A percentile compares a stretch with the other conserved stretches of the same genome.
phyloP scores from a whole-genome alignment of 2,797 vertebrate genomes.

The Furcifer pardalis region DNA sequence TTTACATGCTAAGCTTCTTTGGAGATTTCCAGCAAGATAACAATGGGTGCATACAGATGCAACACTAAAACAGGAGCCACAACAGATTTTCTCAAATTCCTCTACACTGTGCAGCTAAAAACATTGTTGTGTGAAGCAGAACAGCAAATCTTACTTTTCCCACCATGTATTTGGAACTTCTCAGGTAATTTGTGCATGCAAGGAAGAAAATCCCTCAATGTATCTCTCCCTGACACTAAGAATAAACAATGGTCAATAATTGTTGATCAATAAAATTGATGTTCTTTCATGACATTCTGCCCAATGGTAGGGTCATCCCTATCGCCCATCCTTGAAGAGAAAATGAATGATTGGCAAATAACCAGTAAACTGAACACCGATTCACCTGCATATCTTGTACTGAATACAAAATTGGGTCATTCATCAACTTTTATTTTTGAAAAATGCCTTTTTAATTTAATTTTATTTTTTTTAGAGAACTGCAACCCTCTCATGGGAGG shows the following conservation, averaged over 20 bases:
- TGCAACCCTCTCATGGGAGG: neutral
- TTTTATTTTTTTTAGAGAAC: neutral
- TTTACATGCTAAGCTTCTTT: constrained; percentile 39
- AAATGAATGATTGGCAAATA: neutral
- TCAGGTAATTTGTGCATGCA: neutral
- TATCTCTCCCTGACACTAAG: neutral
- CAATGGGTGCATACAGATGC: neutral
- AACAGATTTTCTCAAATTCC: neutral
- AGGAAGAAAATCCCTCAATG: neutral
- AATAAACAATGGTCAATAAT: neutral
- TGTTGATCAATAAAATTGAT: neutral
- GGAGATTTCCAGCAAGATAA: constrained; percentile 39
- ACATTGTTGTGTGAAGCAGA: neutral
- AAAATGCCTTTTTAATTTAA: too few relatives aligned
- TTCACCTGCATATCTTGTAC: too few relatives aligned
- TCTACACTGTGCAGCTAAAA: neutral
- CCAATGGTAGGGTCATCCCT: neutral
- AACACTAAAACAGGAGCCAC: neutral
- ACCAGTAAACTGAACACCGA: neutral
- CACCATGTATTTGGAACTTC: neutral
- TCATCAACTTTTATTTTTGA: neutral
- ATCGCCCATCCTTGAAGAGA: neutral
- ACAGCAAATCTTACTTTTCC: neutral
- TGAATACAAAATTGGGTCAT: too few relatives aligned
- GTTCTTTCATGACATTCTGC: neutral